These are phyloP conservation scores for Drosophila anomalipes DNA, from an alignment of 2,888 invertebrate species.

Conservation along the genomic window DNA sequence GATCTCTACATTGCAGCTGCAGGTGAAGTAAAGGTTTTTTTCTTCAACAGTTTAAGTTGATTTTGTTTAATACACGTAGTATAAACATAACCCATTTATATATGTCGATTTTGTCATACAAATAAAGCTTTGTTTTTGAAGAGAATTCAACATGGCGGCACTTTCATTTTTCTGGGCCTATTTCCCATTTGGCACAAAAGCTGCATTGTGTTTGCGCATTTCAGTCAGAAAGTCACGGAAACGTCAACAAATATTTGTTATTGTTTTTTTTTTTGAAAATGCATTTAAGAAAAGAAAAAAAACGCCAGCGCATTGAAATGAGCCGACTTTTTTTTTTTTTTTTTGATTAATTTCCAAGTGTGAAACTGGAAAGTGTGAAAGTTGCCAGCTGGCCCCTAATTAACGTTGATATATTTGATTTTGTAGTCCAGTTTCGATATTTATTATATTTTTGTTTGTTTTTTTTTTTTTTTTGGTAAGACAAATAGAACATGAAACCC, in stretches of 20 bases:
- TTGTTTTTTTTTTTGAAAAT: conserved; percentile 35
- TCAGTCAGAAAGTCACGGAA: conserved; percentile 2
- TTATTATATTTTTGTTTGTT: background rate
- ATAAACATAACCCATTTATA: conserved; percentile 2
- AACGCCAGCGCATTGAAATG: conserved; percentile 7
- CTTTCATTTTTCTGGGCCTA: conserved; percentile 10
- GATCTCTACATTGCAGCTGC: conserved; percentile 6
- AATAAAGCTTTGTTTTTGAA: conserved; percentile 1
- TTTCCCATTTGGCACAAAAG: conserved; percentile 9
- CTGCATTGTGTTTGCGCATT: conserved; percentile 9
- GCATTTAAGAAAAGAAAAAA: conserved; percentile 44
- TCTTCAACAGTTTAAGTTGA: background rate
- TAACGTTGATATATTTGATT: conserved; percentile 68
- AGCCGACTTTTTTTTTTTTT: background rate
- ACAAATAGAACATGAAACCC: conserved; percentile 69
- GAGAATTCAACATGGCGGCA: background rate
- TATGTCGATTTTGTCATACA: background rate
- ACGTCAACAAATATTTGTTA: conserved; percentile 44
- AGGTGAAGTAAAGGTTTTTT: conserved; percentile 2
- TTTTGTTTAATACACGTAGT: background rate
- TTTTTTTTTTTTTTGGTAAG: conserved; percentile 19
- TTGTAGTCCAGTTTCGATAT: conserved; percentile 38
- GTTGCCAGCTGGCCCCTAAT: conserved; percentile 63
- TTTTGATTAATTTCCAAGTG: conserved; percentile 69
- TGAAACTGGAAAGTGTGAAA: conserved; percentile 78